Percentiles rank a stretch among this genome's conserved stretches.
phyloP scores from a whole-genome alignment of 23 tunicate species.

The Trididemnum nubilum region DNA sequence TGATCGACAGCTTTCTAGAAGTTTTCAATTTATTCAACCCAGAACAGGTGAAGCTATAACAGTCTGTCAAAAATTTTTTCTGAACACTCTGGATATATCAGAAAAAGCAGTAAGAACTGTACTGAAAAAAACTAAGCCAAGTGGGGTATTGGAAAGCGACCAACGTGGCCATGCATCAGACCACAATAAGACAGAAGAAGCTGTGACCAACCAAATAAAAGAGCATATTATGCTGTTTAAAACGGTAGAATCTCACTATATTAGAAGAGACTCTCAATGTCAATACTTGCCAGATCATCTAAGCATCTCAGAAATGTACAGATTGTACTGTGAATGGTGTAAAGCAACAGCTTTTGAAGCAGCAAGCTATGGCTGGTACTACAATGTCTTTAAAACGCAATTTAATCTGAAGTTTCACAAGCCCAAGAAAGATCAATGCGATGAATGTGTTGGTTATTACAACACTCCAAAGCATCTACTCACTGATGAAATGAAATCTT shows the following conservation, averaged over 20 bases:
- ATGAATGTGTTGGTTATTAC: background rate
- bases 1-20: background rate
- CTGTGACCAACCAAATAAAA: background rate
- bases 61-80: conserved; percentile 3
- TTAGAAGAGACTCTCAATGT: conserved; percentile 16
- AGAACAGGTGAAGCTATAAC: background rate
- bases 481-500: conserved; percentile 5
- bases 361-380: background rate
- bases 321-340: conserved; percentile 6
- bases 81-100: conserved; percentile 10
- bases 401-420: conserved; percentile 11
- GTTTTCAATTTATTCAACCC: background rate
- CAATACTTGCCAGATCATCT: background rate
- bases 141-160: background rate
- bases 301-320: background rate
- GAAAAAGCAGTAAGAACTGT: background rate
- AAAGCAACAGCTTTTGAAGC: background rate
- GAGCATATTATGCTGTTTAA: conserved; percentile 13
- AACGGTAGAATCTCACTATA: background rate
- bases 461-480: conserved; percentile 1
- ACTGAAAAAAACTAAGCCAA: background rate
- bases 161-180: background rate
- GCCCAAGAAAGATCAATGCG: background rate
- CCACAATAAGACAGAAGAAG: background rate
- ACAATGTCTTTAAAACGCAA: background rate